Percentiles rank a stretch among this genome's conserved stretches.
phyloP scores from a whole-genome alignment of 2,113 vertebrate genomes.

The Albula goreensis region DNA sequence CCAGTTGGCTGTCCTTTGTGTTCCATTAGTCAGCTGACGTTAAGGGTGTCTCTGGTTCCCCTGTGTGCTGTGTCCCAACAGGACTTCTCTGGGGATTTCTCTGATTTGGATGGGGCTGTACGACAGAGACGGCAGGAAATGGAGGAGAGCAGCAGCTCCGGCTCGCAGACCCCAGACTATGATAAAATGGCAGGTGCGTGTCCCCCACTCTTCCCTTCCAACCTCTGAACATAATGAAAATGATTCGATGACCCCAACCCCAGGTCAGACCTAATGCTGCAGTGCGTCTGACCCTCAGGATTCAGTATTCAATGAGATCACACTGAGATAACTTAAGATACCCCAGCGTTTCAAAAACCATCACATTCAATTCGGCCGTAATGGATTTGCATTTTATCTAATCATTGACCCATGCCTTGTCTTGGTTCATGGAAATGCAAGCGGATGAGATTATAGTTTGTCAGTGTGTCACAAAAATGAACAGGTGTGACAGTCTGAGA shows the following conservation, averaged over 20 bases:
- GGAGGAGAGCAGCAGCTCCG: constrained; percentile 88
- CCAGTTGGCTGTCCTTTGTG: neutral
- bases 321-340: no score
- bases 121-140: constrained; percentile 75
- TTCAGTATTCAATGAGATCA: no score
- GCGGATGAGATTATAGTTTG: no score
- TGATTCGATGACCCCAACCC: neutral
- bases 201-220: neutral
- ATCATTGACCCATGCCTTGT: no score
- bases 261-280: neutral
- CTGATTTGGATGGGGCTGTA: constrained; percentile 81
- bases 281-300: neutral
- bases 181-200: constrained; percentile 81
- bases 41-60: neutral
- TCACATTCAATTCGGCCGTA: no score
- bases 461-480: no score
- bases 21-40: neutral
- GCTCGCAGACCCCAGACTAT: constrained; percentile 87
- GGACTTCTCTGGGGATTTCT: constrained; percentile 83
- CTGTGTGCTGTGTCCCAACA: constrained; percentile 44
- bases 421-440: no score
- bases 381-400: no score
- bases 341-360: no score
- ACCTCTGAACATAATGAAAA: neutral
- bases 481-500: no score